Evolutionary conservation across 2,888 invertebrate species (phyloP), one percentile per base, ranked within the genome.

Genomic region (Sialis fuliginosa): DNA sequence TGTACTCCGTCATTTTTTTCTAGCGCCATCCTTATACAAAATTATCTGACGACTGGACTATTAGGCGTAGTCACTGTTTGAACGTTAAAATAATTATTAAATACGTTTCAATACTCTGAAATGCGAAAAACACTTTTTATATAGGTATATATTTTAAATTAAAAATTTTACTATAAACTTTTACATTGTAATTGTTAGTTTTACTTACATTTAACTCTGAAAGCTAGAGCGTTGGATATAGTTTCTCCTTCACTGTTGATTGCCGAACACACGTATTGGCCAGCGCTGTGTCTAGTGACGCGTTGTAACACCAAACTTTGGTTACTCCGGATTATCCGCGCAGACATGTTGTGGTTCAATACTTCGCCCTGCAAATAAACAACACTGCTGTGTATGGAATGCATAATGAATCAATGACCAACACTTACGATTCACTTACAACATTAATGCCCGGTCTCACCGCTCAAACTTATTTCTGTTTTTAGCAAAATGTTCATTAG

Each of bases 261-360:
- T 51, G 88, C 90, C 51, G 86, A 81, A 68, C 91, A 91, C 54
- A 85, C 80, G 69, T 91, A 91, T 56, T 79, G 77, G 52, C 91
- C 91, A 53, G 87, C 85, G 63, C 82, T 85, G 63, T 81, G 79
- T 53, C 86, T 75, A 50, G 86, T 87, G 56, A 91, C 88, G 68
- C 82, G 84, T 68, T 91, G 91, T 60, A 91, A 75, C 51, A 91
- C 91, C 54, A 91, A 72, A 62, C 89, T 89, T 68, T 91, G 89
- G 72, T 90, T 90, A 65, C 88, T 88, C 64, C 87, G 81, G 61
- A 91, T 87, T 57, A 91, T 82, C 52, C 89, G 77, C 47, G 88
- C 86, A 42, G 86, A 81, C 57, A 84, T 81, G 67, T 91, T 90
- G 70, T 90, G 88, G 56, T 80, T 82, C 57, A 91, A 67, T 52